Evolutionary conservation across 2,888 invertebrate genomes (phyloP), one percentile per base, ranked within the genome.

Genomic region (Tethea ocularis): DNA sequence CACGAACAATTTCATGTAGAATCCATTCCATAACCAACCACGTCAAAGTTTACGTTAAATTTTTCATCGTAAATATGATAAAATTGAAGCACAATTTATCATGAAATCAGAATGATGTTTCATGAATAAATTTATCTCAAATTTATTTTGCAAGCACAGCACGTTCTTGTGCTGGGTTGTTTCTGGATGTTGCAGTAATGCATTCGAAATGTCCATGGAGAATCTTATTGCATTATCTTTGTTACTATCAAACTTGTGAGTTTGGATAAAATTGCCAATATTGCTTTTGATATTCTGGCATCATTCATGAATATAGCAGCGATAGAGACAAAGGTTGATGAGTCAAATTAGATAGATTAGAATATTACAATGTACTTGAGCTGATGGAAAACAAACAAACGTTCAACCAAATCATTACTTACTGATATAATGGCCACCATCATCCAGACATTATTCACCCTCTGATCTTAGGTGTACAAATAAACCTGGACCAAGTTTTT

Each of bases 101-200:
- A 54, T 33, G 33, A 54, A 54, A 54, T 54, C 54, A 36, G 20
- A 54, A 36, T 33, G 54, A 54, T 54, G 54, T 54, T 54, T 64
- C 64, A 65, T 63, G 63, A 66, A 71, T 71, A 64, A 62, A 59
- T 61, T 62, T 63, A 57, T n/a, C n/a, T n/a, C n/a, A n/a, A n/a
- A 61, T 60, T 55, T 62, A 57, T 64, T 68, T 67, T 55, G 59
- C 46, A 67, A 64, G 64, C 73, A 38, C 51, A 51, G 41, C 71
- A 68, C 69, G 70, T 66, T 22, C 56, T 57, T 60, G 52, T 57
- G 61, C 54, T 64, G 59, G 62, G 55, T 66, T 57, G 61, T 68
- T 57, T 63, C 60, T 15, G 46, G n/a, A 20, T 46, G 46, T 46
- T 46, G 46, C 46, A 46, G 46, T 46, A 46, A 46, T 46, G 46